Evolutionary conservation across 2,113 vertebrate species (phyloP), one percentile per base, ranked within the genome.

Genomic region (Struthio camelus): DNA sequence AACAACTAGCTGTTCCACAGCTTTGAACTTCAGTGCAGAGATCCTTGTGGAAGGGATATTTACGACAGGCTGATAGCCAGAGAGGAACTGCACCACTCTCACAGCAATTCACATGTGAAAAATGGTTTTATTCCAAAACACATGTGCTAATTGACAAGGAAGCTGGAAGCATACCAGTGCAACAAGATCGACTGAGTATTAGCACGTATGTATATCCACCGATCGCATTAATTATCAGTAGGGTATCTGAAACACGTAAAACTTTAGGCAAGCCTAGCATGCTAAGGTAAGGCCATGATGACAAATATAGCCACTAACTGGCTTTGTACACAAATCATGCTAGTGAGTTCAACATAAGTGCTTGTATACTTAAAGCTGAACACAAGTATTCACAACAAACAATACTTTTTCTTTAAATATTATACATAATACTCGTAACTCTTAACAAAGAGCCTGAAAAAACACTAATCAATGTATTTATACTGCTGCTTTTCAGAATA

Each of bases 71-170:
- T 0, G 0, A 76, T 2, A 34, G 78, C 34, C 56, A 64, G 2
- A 54, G 30, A 59, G 1, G 32, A 88, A 85, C 15, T 30, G 32
- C 53, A 40, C n/a, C 20, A 53, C 11, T 9, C 24, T 58, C 42
- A 85, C 4, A 62, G 20, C 22, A 91, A 36, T n/a, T 17, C 70
- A 36, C 48, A 51, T 36, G 22, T 0, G 0, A 9, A 17, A 48
- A 85, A 48, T 28, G 40, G 36, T 27, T 25, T 36, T 53, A 27
- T 36, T 54, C 44, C 40, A 83, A 75, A 58, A 46, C 0, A 2
- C 44, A 53, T 0, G 1, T 17, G n/a, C 17, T 8, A 42, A 58
- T 27, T 54, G 34, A 62, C 40, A 65, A 23, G 0, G 2, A 56
- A 79, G 54, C 23, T 66, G 88, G 15, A 30, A 70, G 36, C 1